Conservation (phyloP, 1,140 invertebrate species). For the Homarus americanus region DNA sequence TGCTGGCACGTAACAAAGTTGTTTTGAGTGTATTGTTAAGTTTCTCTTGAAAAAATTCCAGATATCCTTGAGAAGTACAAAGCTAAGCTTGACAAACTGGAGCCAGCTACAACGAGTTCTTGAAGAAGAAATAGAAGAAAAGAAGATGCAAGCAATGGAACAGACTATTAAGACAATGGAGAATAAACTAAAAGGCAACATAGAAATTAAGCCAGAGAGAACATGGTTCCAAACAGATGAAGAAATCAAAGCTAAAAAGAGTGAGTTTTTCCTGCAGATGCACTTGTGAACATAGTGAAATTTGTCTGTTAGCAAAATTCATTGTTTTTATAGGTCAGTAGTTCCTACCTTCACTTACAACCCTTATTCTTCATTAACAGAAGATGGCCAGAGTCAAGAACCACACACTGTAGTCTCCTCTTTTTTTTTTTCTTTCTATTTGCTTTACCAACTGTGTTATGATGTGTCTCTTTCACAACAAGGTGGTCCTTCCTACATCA, state of each 20-base stretch:
- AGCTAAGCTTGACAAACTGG: slow-evolving; percentile 85
- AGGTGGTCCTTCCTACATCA: too few species aligned
- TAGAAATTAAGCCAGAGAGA: slow-evolving; percentile 69
- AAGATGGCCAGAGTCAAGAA: too few species aligned
- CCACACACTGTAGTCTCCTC: too few species aligned
- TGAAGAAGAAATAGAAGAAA: slow-evolving; percentile 90
- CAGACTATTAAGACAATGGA: slow-evolving; percentile 90
- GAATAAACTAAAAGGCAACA: slow-evolving; percentile 84
- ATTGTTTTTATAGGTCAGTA: too few species aligned
- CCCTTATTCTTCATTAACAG: too few species aligned
- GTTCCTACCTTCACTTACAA: too few species aligned
- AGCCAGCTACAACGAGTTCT: slow-evolving; percentile 90
- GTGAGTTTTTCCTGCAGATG: too few species aligned
- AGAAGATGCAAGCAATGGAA: slow-evolving; percentile 89
- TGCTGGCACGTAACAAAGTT: background rate
- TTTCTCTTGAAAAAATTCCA: slow-evolving; percentile 72
- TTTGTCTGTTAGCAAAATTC: too few species aligned
- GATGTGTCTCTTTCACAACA: too few species aligned
- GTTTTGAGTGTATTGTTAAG: background rate
- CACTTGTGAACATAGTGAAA: too few species aligned
- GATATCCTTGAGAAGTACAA: slow-evolving; percentile 93
- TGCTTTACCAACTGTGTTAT: too few species aligned
- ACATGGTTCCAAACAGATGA: slow-evolving; percentile 25
- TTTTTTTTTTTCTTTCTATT: too few species aligned
- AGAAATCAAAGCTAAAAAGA: slow-evolving; percentile 12